phyloP scores from a whole-genome alignment of 2,888 invertebrate species.

The Amiota communis region DNA sequence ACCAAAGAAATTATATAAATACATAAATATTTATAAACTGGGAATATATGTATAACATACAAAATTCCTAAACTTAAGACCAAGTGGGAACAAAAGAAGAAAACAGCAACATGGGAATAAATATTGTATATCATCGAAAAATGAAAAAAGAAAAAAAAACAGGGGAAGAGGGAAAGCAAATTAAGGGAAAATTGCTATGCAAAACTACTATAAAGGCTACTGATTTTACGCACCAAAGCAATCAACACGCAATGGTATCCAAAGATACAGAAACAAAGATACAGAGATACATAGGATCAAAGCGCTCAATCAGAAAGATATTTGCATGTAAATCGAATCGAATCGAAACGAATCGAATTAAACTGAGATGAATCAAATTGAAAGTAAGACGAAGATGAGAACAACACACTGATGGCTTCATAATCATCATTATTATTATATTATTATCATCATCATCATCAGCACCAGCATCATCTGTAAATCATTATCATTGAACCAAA shows the following conservation, averaged over 20 bases:
- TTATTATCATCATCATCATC: slow-evolving; percentile 6
- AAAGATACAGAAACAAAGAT: neutral
- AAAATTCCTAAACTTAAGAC: neutral
- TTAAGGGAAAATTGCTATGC: slow-evolving; percentile 3
- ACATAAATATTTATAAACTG: slow-evolving; percentile 19
- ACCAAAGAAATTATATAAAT: neutral
- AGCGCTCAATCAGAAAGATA: slow-evolving; percentile 21
- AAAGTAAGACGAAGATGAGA: neutral
- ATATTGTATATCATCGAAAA: neutral
- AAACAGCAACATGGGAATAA: neutral
- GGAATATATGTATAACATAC: neutral
- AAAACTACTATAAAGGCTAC: slow-evolving; percentile 9
- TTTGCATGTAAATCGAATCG: slow-evolving; percentile 23
- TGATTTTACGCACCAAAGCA: slow-evolving; percentile 24
- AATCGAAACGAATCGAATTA: neutral
- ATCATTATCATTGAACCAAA: neutral
- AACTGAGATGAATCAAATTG: no score
- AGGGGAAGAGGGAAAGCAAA: neutral
- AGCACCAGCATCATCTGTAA: neutral
- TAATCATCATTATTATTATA: neutral
- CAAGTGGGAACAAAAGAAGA: neutral
- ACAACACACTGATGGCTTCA: neutral
- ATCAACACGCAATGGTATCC: slow-evolving; percentile 21
- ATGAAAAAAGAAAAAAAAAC: neutral
- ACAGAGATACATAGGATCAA: slow-evolving; percentile 18